phyloP scores from a whole-genome alignment of 2,797 vertebrate genomes.

The Intellagama lesueurii region DNA sequence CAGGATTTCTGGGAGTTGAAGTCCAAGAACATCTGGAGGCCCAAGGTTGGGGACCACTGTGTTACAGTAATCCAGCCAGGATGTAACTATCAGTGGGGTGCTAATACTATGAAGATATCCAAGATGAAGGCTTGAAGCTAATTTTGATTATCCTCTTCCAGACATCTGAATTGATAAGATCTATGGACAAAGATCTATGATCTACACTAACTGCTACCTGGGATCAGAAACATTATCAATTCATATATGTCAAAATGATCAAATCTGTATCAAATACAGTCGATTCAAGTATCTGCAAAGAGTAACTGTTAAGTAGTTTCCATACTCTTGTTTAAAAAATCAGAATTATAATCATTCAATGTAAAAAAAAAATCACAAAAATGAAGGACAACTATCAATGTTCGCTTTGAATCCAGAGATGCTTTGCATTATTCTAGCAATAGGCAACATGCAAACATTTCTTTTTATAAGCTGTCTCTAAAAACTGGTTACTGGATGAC shows the following conservation, averaged over 20 bases:
- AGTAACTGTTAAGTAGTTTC: neutral
- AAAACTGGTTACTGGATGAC: neutral
- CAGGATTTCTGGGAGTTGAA: no score
- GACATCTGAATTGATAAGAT: neutral
- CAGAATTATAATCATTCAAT: conserved; percentile 10
- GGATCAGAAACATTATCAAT: conserved; percentile 22
- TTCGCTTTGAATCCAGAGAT: neutral
- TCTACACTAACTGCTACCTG: neutral
- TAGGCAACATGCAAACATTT: neutral
- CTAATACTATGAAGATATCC: neutral
- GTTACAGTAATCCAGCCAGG: no score
- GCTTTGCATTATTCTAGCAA: conserved; percentile 38
- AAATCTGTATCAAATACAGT: neutral
- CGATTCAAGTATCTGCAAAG: fast-evolving
- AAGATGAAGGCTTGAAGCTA: neutral
- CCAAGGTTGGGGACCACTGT: no score
- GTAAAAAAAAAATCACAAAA: neutral
- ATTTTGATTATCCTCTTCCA: neutral
- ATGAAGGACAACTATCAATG: conserved; percentile 19
- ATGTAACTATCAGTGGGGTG: neutral
- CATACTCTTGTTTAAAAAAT: fast-evolving
- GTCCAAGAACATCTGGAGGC: no score
- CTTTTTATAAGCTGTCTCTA: conserved; percentile 23
- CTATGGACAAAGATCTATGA: neutral
- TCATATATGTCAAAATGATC: neutral